Evolutionary conservation across 2,888 invertebrate genomes (phyloP).

Genomic region (Panorpa germanica): DNA sequence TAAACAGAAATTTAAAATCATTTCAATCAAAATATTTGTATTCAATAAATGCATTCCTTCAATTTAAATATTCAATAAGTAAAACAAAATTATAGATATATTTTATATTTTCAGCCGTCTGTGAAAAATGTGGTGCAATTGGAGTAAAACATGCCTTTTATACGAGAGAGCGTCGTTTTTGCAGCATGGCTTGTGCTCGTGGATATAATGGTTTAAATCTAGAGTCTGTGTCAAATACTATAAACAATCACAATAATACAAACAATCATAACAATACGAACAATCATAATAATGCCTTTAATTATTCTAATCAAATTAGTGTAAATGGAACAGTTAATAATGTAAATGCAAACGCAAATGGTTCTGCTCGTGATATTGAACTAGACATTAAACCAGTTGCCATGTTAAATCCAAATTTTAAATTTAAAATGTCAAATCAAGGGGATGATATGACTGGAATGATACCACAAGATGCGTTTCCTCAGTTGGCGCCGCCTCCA

Average conservation of each 20-base stretch:
- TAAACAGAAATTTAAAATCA: too few relatives aligned
- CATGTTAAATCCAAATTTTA: constrained; percentile 23
- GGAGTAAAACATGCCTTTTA: constrained; percentile 77
- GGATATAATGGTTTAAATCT: constrained; percentile 16
- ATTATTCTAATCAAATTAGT: constrained; percentile 11
- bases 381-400: constrained; percentile 21
- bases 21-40: too few relatives aligned
- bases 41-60: too few relatives aligned
- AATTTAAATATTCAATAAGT: too few relatives aligned
- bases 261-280: constrained; percentile 10
- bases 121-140: constrained; percentile 68
- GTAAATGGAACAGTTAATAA: too few relatives aligned
- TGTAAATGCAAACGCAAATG: constrained; percentile 20
- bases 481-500: constrained; percentile 19
- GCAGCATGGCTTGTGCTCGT: constrained; percentile 62
- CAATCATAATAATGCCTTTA: constrained; percentile 8
- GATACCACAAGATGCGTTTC: constrained; percentile 15
- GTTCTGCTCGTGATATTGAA: constrained; percentile 19
- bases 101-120: constrained; percentile 44
- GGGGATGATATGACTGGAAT: constrained; percentile 21
- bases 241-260: constrained; percentile 3
- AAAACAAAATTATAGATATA: too few relatives aligned
- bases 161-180: constrained; percentile 62
- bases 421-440: constrained; percentile 19
- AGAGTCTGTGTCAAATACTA: constrained; percentile 10